Evolutionary conservation across 2,888 invertebrate genomes (phyloP), one percentile per base, ranked within the genome.

Genomic region (Malthinus seriepunctatus): DNA sequence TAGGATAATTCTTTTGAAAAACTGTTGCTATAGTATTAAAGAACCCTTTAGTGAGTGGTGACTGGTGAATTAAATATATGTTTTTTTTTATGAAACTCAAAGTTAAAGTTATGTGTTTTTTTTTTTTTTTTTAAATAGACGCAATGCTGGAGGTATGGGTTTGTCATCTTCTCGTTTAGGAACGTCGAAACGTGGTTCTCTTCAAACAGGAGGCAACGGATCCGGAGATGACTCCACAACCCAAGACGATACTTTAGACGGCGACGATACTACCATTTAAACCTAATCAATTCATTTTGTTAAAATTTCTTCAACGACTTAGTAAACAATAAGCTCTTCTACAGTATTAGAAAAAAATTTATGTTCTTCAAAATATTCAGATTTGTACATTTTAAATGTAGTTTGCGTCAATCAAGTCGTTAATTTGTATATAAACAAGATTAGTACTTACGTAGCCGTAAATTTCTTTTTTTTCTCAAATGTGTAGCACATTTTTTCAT

Each of bases 161-260:
- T 78, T 89, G 53, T 84, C 87, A 32, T 84, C 88, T 1, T 81
- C 88, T 52, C 79, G 82, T 45, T 80, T 86, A 34, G 84, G 87
- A 69, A 82, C 86, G 67, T 71, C 78, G 38, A 89, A 89, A 79
- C 85, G 90, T 55, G 84, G 88, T 33, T 89, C 90, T 3, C 83
- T 90, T 45, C 87, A 84, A 71, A 84, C 88, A 15, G 81, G 83
- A 39, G 83, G 79, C 37, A 78, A 79, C 65, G 88, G 88, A 65
- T 88, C 88, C 42, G 89, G 89, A 7, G 90, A 89, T 77, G 90
- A 89, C 78, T 88, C 88, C 59, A 83, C 87, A 74, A 88, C 88
- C 67, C 88, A 89, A 79, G 87, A 90, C 77, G 90, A 90, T 74
- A 87, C 88, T 70, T 83, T 88, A 78, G 89, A 89, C 77, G 89